These are phyloP conservation scores for Archegozetes longisetosus DNA, from an alignment of 1,140 invertebrate genomes.

Conservation along the genomic window DNA sequence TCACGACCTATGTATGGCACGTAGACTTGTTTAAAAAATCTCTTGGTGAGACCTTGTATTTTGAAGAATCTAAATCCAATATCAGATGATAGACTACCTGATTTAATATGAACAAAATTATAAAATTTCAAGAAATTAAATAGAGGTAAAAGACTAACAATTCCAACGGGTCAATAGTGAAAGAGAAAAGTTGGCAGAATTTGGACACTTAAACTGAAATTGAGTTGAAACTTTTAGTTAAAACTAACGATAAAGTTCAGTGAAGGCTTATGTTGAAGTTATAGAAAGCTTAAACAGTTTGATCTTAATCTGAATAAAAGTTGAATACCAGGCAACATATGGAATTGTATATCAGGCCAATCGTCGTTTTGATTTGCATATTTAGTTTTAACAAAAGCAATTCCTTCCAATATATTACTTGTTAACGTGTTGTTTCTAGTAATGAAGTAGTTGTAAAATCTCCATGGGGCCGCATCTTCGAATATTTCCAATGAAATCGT, in stretches of 20 bases:
- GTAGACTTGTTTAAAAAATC: slow-evolving; percentile 32
- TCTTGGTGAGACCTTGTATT: slow-evolving; percentile 57
- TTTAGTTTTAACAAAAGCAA: slow-evolving; percentile 66
- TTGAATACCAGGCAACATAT: slow-evolving; percentile 37
- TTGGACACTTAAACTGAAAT: too few relatives aligned
- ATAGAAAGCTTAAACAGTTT: slow-evolving; percentile 37
- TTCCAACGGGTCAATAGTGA: too few relatives aligned
- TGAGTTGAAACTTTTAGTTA: too few relatives aligned
- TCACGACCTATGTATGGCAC: slow-evolving; percentile 26
- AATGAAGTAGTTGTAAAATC: slow-evolving; percentile 21
- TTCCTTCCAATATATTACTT: slow-evolving; percentile 42
- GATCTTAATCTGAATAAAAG: slow-evolving; percentile 53
- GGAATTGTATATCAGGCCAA: slow-evolving; percentile 77
- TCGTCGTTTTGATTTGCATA: slow-evolving; percentile 62
- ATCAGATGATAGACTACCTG: too few relatives aligned
- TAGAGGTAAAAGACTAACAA: too few relatives aligned
- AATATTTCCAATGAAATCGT: slow-evolving; percentile 50
- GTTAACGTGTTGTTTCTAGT: slow-evolving; percentile 17
- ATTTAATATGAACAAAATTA: too few relatives aligned
- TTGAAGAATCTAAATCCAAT: too few relatives aligned
- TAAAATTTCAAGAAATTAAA: too few relatives aligned
- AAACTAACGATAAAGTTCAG: too few relatives aligned
- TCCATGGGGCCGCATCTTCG: slow-evolving; percentile 53
- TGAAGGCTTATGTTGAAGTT: too few relatives aligned
- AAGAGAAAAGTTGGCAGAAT: too few relatives aligned